A percentile compares a stretch with the other conserved stretches of the same genome.
These are phyloP conservation scores for Agraylea sexmaculata DNA, from an alignment of 1,140 invertebrate species.

Conservation along the genomic window DNA sequence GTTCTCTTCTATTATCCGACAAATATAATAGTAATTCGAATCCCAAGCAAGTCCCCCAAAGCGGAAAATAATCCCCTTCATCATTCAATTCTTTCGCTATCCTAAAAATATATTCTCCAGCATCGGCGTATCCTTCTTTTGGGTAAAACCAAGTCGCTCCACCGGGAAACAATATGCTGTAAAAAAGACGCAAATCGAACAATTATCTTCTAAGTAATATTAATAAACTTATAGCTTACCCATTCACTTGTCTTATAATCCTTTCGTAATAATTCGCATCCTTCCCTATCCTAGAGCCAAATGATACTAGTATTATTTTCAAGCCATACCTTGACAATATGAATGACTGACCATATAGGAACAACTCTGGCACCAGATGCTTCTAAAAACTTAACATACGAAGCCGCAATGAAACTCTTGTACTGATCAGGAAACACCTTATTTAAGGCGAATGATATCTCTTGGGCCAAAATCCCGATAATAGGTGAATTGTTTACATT, in stretches of 20 bases:
- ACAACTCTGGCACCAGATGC: slow-evolving; percentile 67
- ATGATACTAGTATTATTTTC: background rate
- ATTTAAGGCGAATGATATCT: slow-evolving; percentile 41
- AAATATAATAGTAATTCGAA: slow-evolving; percentile 69
- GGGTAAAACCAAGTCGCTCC: slow-evolving; percentile 56
- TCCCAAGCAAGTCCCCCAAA: slow-evolving; percentile 82
- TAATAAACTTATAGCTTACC: slow-evolving; percentile 39
- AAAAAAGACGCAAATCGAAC: background rate
- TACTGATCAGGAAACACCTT: slow-evolving; percentile 35
- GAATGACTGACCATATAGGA: slow-evolving; percentile 73
- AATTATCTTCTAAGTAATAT: background rate
- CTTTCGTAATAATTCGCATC: slow-evolving; percentile 48
- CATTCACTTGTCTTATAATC: slow-evolving; percentile 54
- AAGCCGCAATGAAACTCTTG: slow-evolving; percentile 65
- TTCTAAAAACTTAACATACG: slow-evolving; percentile 80
- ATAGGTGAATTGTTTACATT: slow-evolving; percentile 42
- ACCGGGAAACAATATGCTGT: slow-evolving; percentile 63
- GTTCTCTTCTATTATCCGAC: slow-evolving; percentile 45
- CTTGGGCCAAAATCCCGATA: slow-evolving; percentile 55
- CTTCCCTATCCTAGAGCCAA: slow-evolving; percentile 48
- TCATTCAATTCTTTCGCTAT: slow-evolving; percentile 55
- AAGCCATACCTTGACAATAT: background rate
- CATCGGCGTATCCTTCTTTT: slow-evolving; percentile 56
- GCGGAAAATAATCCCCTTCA: slow-evolving; percentile 61
- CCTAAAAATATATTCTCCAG: slow-evolving; percentile 53